phyloP scores from a whole-genome alignment of 2,797 vertebrate species.

The Macroramphosus scolopax region DNA sequence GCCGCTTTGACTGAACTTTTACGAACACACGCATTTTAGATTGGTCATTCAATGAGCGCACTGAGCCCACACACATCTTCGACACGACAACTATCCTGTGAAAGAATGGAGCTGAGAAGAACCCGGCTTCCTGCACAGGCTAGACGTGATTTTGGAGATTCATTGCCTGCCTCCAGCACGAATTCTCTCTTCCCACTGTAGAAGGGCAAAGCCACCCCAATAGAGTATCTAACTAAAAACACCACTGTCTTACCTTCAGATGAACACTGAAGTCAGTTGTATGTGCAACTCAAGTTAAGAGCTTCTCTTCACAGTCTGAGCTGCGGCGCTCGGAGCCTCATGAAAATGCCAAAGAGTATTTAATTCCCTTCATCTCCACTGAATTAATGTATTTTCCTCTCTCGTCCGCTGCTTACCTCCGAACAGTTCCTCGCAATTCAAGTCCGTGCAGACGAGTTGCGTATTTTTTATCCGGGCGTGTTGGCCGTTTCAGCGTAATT shows the following conservation, averaged over 20 bases:
- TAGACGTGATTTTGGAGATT: background rate
- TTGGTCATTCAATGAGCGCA: too few relatives aligned
- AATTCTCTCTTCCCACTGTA: too few relatives aligned
- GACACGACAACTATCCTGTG: constrained; percentile 21
- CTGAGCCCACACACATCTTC: constrained; percentile 21
- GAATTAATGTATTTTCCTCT: constrained; percentile 32
- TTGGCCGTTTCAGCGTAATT: constrained; percentile 33
- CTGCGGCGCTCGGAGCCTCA: constrained; percentile 35
- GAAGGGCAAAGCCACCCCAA: too few relatives aligned
- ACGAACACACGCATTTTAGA: too few relatives aligned
- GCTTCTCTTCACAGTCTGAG: constrained; percentile 19
- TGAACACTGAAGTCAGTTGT: constrained; percentile 44
- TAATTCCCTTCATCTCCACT: constrained; percentile 65
- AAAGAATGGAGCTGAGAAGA: background rate
- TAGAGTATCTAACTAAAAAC: constrained; percentile 5
- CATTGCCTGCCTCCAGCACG: background rate
- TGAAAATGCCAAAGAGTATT: too few relatives aligned
- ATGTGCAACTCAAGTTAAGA: constrained; percentile 15
- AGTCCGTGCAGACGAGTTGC: constrained; percentile 16
- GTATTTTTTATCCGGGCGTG: constrained; percentile 29
- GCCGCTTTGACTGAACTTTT: too few relatives aligned
- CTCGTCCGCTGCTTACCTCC: constrained; percentile 16
- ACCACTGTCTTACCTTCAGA: constrained; percentile 58
- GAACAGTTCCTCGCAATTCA: constrained; percentile 31
- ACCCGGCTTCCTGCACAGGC: background rate